Evolutionary conservation across 2,797 vertebrate genomes (phyloP), one percentile per base, ranked within the genome.

Genomic region (Halcyon badia): DNA sequence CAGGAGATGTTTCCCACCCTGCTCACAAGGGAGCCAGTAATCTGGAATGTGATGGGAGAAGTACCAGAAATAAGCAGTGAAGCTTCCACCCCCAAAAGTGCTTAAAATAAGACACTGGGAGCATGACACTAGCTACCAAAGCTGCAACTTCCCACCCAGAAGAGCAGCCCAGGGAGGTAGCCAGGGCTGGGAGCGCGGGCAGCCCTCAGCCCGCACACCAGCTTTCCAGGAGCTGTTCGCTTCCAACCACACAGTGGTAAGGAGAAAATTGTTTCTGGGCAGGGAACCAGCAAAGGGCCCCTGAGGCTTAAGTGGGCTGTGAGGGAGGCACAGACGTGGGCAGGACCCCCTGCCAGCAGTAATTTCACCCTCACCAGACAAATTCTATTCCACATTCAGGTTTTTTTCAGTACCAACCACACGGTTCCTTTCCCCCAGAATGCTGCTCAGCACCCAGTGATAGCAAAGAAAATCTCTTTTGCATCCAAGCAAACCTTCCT

Each of bases 191-290:
- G 61, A 31, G 68, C 9, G 1, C 11, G 13, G 71, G 70, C 70
- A 52, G 62, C 51, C 22, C 37, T 9, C 56, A 14, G 56, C 41
- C 12, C 0, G 15, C n/a, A 39, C 75, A 8, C 46, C 20, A 3
- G 33, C 18, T 10, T 11, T 8, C 31, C 26, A 2, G 41, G 37
- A 76, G 64, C 76, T 51, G 21, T 37, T 71, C n/a, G 0, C 11
- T 62, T 44, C 37, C 39, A 44, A 10, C 60, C 65, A 35, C 76
- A 41, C 37, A 20, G 60, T 58, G 69, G 72, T 30, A 26, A 3
- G 1, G 51, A 81, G 87, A 92, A 86, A 88, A 94, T 56, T 48
- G 39, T 37, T 83, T 90, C 91, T 86, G 93, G 89, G 80, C 91
- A 83, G 17, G 41, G 77, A 88, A 78, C 84, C 89, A 92, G 66